Percentiles rank a stretch among this genome's conserved stretches.
Evolutionary conservation across 2,797 vertebrate species (phyloP).

Genomic region (Acanthiza pusilla): DNA sequence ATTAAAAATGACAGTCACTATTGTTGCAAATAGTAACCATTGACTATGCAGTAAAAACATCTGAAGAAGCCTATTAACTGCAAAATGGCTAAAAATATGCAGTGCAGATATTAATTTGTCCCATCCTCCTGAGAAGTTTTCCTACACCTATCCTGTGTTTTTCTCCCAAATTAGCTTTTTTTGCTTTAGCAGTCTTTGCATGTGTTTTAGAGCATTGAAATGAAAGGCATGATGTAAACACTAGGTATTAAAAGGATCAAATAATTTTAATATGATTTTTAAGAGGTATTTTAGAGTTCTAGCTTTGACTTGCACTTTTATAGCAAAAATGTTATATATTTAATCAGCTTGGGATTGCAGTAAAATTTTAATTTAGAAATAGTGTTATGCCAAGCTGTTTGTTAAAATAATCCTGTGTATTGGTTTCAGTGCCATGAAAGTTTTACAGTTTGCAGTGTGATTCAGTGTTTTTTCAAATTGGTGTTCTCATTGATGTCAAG

Average conservation of each 20-base stretch:
- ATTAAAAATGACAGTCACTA: slow-evolving; percentile 5
- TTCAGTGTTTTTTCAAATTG: not conserved
- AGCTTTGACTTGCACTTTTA: not conserved
- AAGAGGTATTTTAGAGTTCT: not conserved
- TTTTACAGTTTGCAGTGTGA: not conserved
- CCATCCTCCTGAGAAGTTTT: not conserved
- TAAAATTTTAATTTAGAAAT: not conserved
- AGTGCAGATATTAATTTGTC: not conserved
- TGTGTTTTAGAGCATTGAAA: not conserved
- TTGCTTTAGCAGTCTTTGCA: not conserved
- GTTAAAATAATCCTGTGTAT: not conserved
- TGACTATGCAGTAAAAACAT: slow-evolving; percentile 13
- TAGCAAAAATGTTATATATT: not conserved
- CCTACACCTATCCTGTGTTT: not conserved
- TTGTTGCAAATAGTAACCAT: not conserved
- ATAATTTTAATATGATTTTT: not conserved
- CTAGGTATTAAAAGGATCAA: not conserved
- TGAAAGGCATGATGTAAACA: not conserved
- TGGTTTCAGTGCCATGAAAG: not conserved
- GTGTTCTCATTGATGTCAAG: not conserved
- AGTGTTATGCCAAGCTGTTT: not conserved
- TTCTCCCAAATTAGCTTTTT: not conserved
- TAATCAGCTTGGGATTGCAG: not conserved
- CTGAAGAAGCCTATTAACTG: not conserved
- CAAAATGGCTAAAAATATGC: not conserved